A percentile compares a stretch with the other conserved stretches of the same genome.
These are phyloP conservation scores for Acleris literana DNA, from an alignment of 2,888 invertebrate genomes.

Conservation along the genomic window DNA sequence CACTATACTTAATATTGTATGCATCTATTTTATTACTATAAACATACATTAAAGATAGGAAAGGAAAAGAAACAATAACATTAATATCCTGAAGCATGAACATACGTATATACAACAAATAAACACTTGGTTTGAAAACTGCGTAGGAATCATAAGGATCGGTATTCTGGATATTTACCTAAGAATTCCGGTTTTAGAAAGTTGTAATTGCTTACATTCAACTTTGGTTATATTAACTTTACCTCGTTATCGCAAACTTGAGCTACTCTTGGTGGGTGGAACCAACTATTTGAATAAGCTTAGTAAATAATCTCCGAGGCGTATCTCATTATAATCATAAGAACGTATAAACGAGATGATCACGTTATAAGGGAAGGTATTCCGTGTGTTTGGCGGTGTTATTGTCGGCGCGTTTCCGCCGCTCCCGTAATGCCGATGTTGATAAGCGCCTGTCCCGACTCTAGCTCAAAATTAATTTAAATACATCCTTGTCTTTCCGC, in stretches of 20 bases:
- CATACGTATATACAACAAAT: no score
- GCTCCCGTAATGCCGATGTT: slow-evolving; percentile 39
- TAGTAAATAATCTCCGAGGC: background rate
- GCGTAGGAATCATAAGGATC: background rate
- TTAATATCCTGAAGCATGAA: no score
- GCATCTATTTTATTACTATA: no score
- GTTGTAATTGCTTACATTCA: background rate
- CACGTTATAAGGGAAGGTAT: slow-evolving; percentile 33
- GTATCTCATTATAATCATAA: background rate
- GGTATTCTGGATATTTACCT: background rate
- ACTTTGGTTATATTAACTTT: background rate
- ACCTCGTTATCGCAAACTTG: background rate
- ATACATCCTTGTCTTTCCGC: slow-evolving; percentile 76
- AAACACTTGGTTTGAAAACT: background rate
- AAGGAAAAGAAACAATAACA: no score
- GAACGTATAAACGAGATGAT: slow-evolving; percentile 13
- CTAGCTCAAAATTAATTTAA: slow-evolving; percentile 70
- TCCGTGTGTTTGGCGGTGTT: slow-evolving; percentile 29
- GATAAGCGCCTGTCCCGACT: slow-evolving; percentile 46
- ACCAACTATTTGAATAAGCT: background rate
- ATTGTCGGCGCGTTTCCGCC: slow-evolving; percentile 34
- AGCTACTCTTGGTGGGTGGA: background rate
- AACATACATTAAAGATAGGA: no score
- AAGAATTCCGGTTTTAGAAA: background rate
- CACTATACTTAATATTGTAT: no score